Percentiles rank a stretch among this genome's conserved stretches.
These are phyloP conservation scores for Lipotes vexillifer DNA, from an alignment of 2,113 vertebrate genomes.

Conservation along the genomic window DNA sequence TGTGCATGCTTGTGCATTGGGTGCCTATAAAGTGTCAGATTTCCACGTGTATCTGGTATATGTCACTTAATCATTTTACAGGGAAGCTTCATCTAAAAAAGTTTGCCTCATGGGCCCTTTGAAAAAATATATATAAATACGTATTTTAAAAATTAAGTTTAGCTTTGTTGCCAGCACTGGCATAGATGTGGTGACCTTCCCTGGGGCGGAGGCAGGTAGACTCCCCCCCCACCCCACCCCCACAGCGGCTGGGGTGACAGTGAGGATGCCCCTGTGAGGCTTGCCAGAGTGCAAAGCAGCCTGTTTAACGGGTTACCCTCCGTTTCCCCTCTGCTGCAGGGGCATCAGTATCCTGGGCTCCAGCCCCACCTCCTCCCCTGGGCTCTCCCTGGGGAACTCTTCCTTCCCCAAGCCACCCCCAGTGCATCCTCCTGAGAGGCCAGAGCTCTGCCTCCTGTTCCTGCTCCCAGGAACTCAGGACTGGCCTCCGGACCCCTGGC, in stretches of 20 bases:
- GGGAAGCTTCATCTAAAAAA: neutral
- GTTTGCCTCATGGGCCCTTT: neutral
- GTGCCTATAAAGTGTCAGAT: neutral
- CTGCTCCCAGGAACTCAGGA: neutral
- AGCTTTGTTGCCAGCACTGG: neutral
- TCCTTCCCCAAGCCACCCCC: neutral
- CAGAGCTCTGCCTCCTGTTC: neutral
- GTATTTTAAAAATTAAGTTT: neutral
- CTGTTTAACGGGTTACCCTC: neutral
- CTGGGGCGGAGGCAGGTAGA: neutral
- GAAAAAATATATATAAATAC: neutral
- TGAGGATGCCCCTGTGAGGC: neutral
- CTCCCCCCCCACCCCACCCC: neutral
- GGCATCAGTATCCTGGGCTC: neutral
- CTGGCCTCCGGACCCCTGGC: slow-evolving; percentile 10
- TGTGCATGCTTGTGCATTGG: neutral
- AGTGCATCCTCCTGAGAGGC: neutral
- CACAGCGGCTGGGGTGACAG: neutral
- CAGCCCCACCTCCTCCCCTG: neutral
- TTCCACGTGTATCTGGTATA: neutral
- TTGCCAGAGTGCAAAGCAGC: slow-evolving; percentile 1
- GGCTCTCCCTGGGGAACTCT: neutral
- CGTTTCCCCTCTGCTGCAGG: neutral
- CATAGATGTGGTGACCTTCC: neutral
- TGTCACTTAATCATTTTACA: neutral